These are phyloP conservation scores for Neotoma lepida DNA, from an alignment of 2,113 vertebrate genomes.

Conservation along the genomic window DNA sequence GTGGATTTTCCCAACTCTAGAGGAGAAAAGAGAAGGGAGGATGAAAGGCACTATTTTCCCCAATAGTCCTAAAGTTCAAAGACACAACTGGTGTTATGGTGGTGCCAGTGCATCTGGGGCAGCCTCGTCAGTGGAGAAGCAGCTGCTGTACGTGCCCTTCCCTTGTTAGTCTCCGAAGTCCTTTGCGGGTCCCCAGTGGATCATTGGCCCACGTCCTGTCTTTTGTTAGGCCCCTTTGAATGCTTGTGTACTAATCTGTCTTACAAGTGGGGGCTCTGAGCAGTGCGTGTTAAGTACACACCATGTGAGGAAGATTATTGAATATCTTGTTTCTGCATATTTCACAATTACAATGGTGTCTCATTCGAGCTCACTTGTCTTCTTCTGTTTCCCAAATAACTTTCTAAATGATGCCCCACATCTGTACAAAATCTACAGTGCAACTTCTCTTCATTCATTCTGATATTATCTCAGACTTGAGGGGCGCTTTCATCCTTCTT, in stretches of 20 bases:
- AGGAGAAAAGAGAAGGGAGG: constrained; percentile 19
- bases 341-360: constrained; percentile 3
- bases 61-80: constrained; percentile 53
- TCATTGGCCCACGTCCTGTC: constrained; percentile 51
- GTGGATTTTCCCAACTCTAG: constrained; percentile 15
- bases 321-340: neutral
- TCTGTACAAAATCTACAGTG: neutral
- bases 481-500: neutral
- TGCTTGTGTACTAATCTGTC: neutral
- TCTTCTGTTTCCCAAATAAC: constrained; percentile 48
- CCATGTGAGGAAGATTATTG: neutral
- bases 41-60: neutral
- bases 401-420: constrained; percentile 31
- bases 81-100: constrained; percentile 15
- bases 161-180: neutral
- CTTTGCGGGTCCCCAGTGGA: constrained; percentile 39
- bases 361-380: constrained; percentile 26
- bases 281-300: accelerated
- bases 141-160: neutral
- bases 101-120: neutral
- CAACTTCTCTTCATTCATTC: neutral
- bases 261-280: neutral
- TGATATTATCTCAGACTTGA: neutral
- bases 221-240: constrained; percentile 66
- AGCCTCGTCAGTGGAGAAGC: neutral